phyloP scores from a whole-genome alignment of 2,797 vertebrate genomes.

The Acrossocheilus wenchowensis region DNA sequence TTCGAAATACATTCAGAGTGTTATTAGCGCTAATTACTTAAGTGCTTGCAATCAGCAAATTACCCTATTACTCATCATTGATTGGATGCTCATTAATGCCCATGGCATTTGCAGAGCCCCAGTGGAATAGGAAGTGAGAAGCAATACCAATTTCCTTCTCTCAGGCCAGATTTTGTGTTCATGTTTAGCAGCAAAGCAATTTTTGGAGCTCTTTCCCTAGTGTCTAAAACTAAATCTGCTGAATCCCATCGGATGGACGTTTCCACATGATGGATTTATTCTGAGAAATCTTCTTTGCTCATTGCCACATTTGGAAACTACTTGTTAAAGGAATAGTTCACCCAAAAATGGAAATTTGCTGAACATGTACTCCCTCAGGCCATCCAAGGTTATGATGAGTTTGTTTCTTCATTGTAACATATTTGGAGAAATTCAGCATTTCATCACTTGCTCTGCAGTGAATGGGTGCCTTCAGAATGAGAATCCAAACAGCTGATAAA shows the following conservation, averaged over 20 bases:
- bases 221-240: neutral
- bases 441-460: neutral
- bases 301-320: neutral
- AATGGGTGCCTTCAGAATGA: neutral
- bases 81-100: constrained; percentile 59
- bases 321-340: neutral
- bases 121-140: constrained; percentile 26
- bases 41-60: constrained; percentile 58
- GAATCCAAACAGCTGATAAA: neutral
- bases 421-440: neutral
- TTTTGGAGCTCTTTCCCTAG: neutral
- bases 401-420: neutral
- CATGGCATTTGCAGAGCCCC: constrained; percentile 27
- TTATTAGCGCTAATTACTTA: constrained; percentile 63
- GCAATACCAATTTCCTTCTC: constrained; percentile 3
- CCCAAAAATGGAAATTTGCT: neutral
- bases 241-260: neutral
- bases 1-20: constrained; percentile 51
- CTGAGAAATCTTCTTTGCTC: neutral
- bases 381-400: neutral
- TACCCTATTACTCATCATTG: constrained; percentile 59
- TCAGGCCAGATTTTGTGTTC: constrained; percentile 7
- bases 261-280: constrained; percentile 8
- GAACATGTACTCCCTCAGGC: neutral
- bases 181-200: constrained; percentile 19